Conservation (phyloP, 2,888 invertebrate species). For the Spodoptera exigua region DNA sequence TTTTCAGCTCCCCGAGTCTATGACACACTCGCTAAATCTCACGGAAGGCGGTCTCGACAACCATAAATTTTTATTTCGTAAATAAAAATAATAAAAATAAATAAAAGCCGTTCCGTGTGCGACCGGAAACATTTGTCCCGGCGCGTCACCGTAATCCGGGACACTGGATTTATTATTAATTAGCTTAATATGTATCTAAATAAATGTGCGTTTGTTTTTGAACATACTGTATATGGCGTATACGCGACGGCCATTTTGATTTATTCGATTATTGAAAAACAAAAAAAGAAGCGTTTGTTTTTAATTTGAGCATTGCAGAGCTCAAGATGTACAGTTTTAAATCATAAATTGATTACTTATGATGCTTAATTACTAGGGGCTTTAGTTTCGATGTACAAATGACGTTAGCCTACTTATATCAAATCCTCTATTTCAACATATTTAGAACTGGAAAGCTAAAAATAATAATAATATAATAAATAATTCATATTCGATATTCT, state of each 20-base stretch:
- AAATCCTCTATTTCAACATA: not conserved
- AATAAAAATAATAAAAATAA: constrained; percentile 88
- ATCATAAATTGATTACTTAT: no score
- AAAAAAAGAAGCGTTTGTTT: constrained; percentile 20
- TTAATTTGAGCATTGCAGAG: constrained; percentile 2
- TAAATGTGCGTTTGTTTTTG: constrained; percentile 65
- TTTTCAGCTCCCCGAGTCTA: constrained; percentile 83
- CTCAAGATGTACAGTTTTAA: not conserved
- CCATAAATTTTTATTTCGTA: constrained; percentile 87
- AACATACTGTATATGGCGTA: constrained; percentile 53
- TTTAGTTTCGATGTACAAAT: not conserved
- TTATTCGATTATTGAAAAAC: constrained; percentile 43
- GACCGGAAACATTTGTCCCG: constrained; percentile 88
- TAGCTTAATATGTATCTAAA: constrained; percentile 77
- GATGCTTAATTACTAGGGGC: no score
- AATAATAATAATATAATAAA: constrained; percentile 6
- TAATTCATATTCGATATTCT: constrained; percentile 21
- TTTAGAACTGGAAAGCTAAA: constrained; percentile 11
- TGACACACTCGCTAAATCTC: constrained; percentile 88
- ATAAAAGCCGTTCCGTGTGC: constrained; percentile 78
- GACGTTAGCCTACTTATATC: not conserved
- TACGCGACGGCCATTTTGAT: constrained; percentile 37
- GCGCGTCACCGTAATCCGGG: constrained; percentile 84
- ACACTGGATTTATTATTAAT: constrained; percentile 87
- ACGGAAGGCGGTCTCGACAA: constrained; percentile 84